Evolutionary conservation across 30 jellyfish, hydroid and myxozoan species (phyloP), one percentile per base, ranked within the genome.

Genomic region (Aurelia coerulea): DNA sequence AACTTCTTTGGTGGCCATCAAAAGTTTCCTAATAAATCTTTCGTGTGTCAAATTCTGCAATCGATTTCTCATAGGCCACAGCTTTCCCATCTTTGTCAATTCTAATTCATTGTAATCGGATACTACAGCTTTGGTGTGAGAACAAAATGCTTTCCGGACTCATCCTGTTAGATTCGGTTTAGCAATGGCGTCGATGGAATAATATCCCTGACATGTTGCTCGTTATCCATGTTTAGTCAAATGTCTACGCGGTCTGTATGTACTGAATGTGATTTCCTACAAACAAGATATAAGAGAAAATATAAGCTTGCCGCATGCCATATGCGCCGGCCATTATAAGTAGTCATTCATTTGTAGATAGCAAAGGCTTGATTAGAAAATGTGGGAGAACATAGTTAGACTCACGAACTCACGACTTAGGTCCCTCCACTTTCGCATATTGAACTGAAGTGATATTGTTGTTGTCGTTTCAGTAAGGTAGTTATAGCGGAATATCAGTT

Each of bases 241-340:
- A 60, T 60, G 31, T 60, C 35, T 60, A 23, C 35, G 70, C 35
- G 70, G 70, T 60, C 78, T 35, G 54, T 33, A 29, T 67, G 62
- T 15, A 11, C 64, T 70, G 23, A 19, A 70, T 70, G 80, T 70
- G 80, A 70, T 70, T 70, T 70, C 80, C 80, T 34, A 16, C 62
- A 16, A 70, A 70, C 32, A 70, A 19, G 63, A 29, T 23, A 33
- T 29, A 35, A 8, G 6, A 15, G 16, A 32, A 33, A 3, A 2
- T 16, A 41, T 12, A 70, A 56, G 18, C 62, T 56, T 13, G 52
- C 78, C 23, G 23, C 78, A 23, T 67, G 51, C 35, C 52, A 8
- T 35, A 23, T 31, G 18, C 58, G 31, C 52, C 54, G 35, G 54
- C 49, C 78, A 46, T 46, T 46, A 46, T 6, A 46, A 14, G 2